Evolutionary conservation across 2,888 invertebrate species (phyloP), one percentile per base, ranked within the genome.

Genomic region (Slavum lentiscoides): DNA sequence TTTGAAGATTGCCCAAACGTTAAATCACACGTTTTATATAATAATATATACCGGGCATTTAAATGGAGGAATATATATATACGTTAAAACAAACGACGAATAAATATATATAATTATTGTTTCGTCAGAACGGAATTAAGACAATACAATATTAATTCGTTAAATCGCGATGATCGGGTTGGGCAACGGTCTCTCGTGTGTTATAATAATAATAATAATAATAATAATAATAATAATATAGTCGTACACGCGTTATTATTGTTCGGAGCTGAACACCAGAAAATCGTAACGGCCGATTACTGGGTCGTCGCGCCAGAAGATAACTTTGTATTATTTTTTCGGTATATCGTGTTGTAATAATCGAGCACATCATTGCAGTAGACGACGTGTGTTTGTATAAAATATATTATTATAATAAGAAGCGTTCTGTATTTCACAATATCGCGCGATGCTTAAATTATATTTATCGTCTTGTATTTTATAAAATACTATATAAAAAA

Each of bases 1-100:
- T 74, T 55, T 66, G 66, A 74, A 66, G 66, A 74, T 74, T 43
- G 66, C 39, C 55, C 55, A 66, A 66, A 74, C 66, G 39, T 37
- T 21, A 30, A 55, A 64, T 74, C 49, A 39, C 23, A 15, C 17
- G 30, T 55, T 58, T 74, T 74, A 74, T 37, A 58, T 74, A 66
- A 30, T 30, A 30, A 30, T 30, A 74, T 7, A 17, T 58, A 19
- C 66, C 13, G 53, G 62, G n/a, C 55, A 19, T 73, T 49, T 13
- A 49, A 13, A 49, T 13, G 4, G 1, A 39, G 11, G 1, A 64
- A n/a, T n/a, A 43, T 66, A 21, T n/a, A 21, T 21, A 39, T 7
- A n/a, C 9, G 39, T 30, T 43, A 66, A 43, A 67, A 67, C 39
- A 39, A 74, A 74, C 67, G 59, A 75, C 43, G 67, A 59, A 4